Conservation (phyloP, 1,140 invertebrate species). For the Nylanderia fulva region DNA sequence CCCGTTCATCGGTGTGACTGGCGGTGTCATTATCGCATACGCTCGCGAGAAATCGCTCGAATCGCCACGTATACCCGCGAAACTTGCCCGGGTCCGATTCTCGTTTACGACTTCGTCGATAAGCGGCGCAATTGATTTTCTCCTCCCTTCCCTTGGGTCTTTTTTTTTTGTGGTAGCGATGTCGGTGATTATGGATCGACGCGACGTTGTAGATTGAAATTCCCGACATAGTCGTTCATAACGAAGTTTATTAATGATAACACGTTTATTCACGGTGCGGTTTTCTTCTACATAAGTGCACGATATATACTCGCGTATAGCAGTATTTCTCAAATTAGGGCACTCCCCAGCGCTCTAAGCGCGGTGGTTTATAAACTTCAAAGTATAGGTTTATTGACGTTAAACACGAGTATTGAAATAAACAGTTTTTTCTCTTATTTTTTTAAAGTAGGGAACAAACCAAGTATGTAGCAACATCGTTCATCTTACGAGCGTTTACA, state of each 20-base stretch:
- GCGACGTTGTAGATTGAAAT: slow-evolving; percentile 31
- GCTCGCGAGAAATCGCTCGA: slow-evolving; percentile 45
- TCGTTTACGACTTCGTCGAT: slow-evolving; percentile 5
- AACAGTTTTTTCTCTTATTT: not conserved
- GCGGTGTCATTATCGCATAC: slow-evolving; percentile 60
- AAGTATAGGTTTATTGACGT: not conserved
- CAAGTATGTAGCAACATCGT: not conserved
- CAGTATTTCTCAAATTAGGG: slow-evolving; percentile 43
- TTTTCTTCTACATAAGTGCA: not conserved
- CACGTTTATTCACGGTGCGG: slow-evolving; percentile 30
- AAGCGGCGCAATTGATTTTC: slow-evolving; percentile 46
- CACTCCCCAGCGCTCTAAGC: not conserved
- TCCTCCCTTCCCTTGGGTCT: not conserved
- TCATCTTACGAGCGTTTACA: not conserved
- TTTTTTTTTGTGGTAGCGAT: not conserved
- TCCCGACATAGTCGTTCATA: slow-evolving; percentile 41
- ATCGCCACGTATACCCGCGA: slow-evolving; percentile 46
- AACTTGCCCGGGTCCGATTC: slow-evolving; percentile 8
- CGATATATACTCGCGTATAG: not conserved
- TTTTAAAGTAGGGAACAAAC: not conserved
- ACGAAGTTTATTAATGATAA: slow-evolving; percentile 56
- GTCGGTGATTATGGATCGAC: not conserved
- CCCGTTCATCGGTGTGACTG: not conserved
- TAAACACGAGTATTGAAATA: not conserved
- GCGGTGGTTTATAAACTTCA: slow-evolving; percentile 10